Evolutionary conservation across 1,140 invertebrate species (phyloP), one percentile per base, ranked within the genome.

Genomic region (Agrypnia vestita): DNA sequence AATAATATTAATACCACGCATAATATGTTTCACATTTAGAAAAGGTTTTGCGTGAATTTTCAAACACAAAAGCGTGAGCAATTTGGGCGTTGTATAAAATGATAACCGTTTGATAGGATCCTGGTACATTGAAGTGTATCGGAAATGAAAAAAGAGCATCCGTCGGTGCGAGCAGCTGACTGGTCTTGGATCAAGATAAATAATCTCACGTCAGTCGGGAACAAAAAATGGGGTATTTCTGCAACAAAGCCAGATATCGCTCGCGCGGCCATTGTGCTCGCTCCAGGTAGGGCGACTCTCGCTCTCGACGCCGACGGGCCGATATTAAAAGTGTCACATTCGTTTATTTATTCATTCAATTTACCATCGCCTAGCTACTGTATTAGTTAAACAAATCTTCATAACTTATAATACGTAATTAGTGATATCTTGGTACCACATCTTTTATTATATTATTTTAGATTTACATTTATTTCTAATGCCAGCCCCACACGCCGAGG

Each of bases 121-220:
- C 61, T 6, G 64, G 21, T 47, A 69, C 44, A 69, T 47, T 69
- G 61, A 69, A n/a, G 64, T 49, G 35, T 15, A 69, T 69, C 64
- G 64, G 64, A 69, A 47, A 69, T 17, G 64, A 69, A 69, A 47
- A 69, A 69, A 21, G 44, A 69, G 17, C 64, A 69, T 69, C 43
- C 43, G 64, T 69, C 19, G 64, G 49, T 35, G 25, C 6, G 49
- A 51, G 64, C 64, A 69, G 64, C 64, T 69, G 64, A 69, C 64
- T 69, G 44, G 64, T 11, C 44, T 49, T 47, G 46, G 17, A 69
- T 69, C 64, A 69, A 69, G 64, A 49, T 69, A 69, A 69, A 69
- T 69, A 69, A 69, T 69, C 44, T 17, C 64, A 69, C 64, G 44
- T 49, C 44, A 19, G 46, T 69, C 7, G 13, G 11, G 64, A 15